Base-by-base conservation (phyloP, 1,140 invertebrate genomes). In the Maniola jurtina region DNA sequence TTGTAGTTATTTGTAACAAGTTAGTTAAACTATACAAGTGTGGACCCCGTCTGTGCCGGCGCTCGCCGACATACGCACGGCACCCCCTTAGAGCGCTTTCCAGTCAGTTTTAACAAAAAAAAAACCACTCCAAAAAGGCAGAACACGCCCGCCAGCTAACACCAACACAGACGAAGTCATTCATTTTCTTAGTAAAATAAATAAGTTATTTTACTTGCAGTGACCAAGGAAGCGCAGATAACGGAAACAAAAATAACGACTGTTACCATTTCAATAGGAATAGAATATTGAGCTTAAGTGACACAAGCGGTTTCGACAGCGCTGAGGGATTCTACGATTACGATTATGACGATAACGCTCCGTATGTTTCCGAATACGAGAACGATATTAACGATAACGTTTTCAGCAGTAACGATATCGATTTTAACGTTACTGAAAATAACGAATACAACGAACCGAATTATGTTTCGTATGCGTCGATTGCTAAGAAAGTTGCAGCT, bases 241-340 rank as follows among this genome's bases (percentile, higher is more conserved):
- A 58, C 33, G 45, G 40, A 0, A 65, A 64, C 7, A 47, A 10
- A 36, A 56, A 65, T 35, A 54, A 68, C 11, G 60, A 70, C 8
- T 42, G 40, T 64, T 57, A 16, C 6, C 16, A 68, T 64, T 63
- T 71, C 25, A 40, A 71, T 35, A 8, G 9, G 34, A 42, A 42
- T 2, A 42, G 40, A 42, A 42, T 42, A 13, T 13, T 8, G 8
- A 42, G 40, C 40, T 8, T 47, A 6, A 54, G 40, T 8, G 34
- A 57, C 2, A 57, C 15, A 34, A n/a, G 35, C 15, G 35, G 34
- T 15, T 38, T 42, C n/a, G 16, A 59, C 9, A 38, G 25, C 33
- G 62, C 62, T 13, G 38, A 61, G 6, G 54, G 38, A 1, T 52
- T 64, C 7, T 61, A 60, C 34, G 48, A 25, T 42, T 14, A 58